Base-by-base conservation (phyloP, 2,888 invertebrate genomes). In the Hermaeophaga mercurialis region DNA sequence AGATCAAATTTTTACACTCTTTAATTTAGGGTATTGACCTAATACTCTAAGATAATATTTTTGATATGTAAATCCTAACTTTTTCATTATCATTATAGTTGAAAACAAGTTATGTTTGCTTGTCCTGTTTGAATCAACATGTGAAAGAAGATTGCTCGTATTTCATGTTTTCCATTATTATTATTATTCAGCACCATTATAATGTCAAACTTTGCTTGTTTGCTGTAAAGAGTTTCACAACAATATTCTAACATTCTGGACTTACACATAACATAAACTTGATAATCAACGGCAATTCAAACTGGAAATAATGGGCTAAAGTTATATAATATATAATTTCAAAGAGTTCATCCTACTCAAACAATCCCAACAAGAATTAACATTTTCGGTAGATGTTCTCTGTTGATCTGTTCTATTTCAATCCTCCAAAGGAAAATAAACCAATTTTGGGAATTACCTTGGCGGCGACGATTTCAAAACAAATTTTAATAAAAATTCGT, bases 361-460 rank as follows among this genome's bases (percentile, higher is more conserved):
- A 45, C 45, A 45, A 45, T 45, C 18, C 45, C 45, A 6, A 41
- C 19, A 19, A 31, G 45, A 18, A 45, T 45, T 33, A 31, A 31
- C 45, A 45, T 45, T 45, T 31, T 17, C 17, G 2, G 5, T 31
- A 3, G 31, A 45, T 17, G 31, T 17, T 31, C 18, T 11, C 5
- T 28, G 28, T 9, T 28, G 2, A 9, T 9, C 11, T 31, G 44
- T 18, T n/a, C 19, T 41, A 22, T 22, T 7, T 41, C 39, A 39
- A 19, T n/a, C 4, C 39, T 5, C 7, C 18, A 39, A 17, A 18
- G n/a, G 7, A 19, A 39, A 7, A 18, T n/a, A 12, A 19, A 39
- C 5, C 43, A 28, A 26, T 44, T 14, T 9, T 6, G 11, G 6
- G 22, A n/a, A 18, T 24, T 38, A 15, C 15, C 8, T 38, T 15